Evolutionary conservation across 1,140 invertebrate species (phyloP).

Genomic region (Hycleus cichorii): DNA sequence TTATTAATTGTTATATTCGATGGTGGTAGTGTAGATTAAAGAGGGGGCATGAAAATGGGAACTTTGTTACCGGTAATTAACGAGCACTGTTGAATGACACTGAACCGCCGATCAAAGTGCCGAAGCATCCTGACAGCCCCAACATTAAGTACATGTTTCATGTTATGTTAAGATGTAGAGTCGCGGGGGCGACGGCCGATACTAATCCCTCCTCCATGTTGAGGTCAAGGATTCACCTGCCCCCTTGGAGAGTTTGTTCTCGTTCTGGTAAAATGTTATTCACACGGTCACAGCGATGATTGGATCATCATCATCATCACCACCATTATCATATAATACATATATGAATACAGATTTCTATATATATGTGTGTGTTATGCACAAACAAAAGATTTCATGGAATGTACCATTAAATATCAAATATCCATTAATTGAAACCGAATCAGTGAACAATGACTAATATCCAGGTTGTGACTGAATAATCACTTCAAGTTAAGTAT

Average conservation of each 20-base stretch:
- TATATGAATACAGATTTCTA: too few species aligned
- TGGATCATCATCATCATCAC: neutral
- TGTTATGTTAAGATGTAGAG: conserved; percentile 8
- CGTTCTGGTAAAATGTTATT: conserved; percentile 12
- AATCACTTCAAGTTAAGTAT: conserved; percentile 8
- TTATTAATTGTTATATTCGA: conserved; percentile 11
- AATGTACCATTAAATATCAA: neutral
- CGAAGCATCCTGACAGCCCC: conserved; percentile 8
- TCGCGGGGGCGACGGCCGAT: conserved; percentile 15
- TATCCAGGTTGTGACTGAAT: conserved; percentile 7
- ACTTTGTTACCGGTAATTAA: conserved; percentile 14
- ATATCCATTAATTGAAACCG: conserved; percentile 11
- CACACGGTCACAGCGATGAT: conserved; percentile 10
- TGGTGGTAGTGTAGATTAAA: neutral
- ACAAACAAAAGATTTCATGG: too few species aligned
- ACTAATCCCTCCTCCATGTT: conserved; percentile 10
- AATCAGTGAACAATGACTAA: conserved; percentile 10
- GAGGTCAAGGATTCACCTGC: conserved; percentile 13
- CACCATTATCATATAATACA: too few species aligned
- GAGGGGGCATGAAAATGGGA: neutral
- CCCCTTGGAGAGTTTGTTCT: conserved; percentile 11
- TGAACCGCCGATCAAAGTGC: conserved; percentile 12
- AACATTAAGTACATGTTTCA: conserved; percentile 9
- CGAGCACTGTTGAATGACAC: conserved; percentile 14
- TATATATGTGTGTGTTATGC: too few species aligned